phyloP scores from a whole-genome alignment of 2,113 vertebrate genomes.

The Muscicapa adusta region DNA sequence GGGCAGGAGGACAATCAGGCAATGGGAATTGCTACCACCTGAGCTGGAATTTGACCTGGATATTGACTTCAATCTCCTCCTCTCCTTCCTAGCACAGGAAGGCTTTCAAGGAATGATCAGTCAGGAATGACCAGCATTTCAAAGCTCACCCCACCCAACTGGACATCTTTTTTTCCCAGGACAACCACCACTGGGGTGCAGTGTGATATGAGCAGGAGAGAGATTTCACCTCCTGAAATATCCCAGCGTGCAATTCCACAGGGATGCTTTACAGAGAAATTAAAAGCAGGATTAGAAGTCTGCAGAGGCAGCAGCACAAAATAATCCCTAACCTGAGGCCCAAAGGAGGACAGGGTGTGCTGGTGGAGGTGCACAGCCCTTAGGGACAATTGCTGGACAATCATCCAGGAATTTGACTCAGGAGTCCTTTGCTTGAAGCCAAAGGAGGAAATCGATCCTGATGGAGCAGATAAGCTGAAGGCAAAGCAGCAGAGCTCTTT shows the following conservation, averaged over 20 bases:
- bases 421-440: background rate
- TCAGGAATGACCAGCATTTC: background rate
- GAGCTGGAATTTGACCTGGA: background rate
- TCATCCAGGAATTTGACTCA: background rate
- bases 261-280: background rate
- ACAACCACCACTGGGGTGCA: background rate
- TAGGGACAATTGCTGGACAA: background rate
- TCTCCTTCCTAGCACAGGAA: background rate
- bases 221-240: background rate
- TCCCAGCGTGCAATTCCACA: background rate
- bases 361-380: background rate
- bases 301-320: background rate
- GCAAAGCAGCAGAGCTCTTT: background rate
- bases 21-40: background rate
- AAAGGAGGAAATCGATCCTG: background rate
- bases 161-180: background rate
- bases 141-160: background rate
- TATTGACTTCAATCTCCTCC: background rate
- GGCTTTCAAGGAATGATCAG: background rate
- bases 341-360: background rate
- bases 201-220: background rate
- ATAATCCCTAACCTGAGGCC: background rate
- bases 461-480: background rate
- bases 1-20: background rate
- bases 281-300: background rate